Base-by-base conservation (phyloP, 92 coral and sea anemone genomes). In the Bergia sp. region DNA sequence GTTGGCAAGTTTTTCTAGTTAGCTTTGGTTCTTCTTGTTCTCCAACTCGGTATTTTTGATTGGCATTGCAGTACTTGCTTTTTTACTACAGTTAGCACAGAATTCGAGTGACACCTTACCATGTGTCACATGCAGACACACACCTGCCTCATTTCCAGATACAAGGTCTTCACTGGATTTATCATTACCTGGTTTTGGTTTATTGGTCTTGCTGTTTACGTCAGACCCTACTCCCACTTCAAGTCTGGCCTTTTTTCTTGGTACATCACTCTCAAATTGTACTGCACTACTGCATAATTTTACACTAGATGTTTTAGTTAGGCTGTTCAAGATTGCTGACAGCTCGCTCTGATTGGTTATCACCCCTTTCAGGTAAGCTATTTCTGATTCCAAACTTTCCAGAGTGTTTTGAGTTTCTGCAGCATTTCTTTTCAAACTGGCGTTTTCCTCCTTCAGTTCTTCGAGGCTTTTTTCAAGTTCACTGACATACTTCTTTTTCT, bases 81-180 rank as follows among this genome's bases (percentile, higher is more conserved):
- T 93, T 82, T 86, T 85, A 85, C 92, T 93, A 92, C 98, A 96
- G 41, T 88, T 92, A 81, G 90, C 90, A 76, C 98, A 96, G 86
- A 96, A 96, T 82, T 95, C 98, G 65, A 96, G 90, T 0, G 98
- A 96, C 86, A 96, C 93, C 88, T 90, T 92, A 79, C 95, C 95
- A 53, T 89, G 92, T 37, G 91, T 91, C 78, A 96, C 93, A 89
- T 96, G 98, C 0, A 96, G 90, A 75, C 98, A 96, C n/a, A 96
- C 94, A 47, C 98, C 98, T 15, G 94, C 98, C 37, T 89, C 81
- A n/a, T 53, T 12, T 44, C 64, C 64, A 69, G 38, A 39, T 67
- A 85, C 18, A 1, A 77, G 36, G 45, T 29, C 81, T 79, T 92
- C 82, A 36, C 77, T 78, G 40, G 90, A 29, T 89, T 92, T 71